Conservation (phyloP, 92 coral and sea anemone genomes). For the Zoanthus gigantus region DNA sequence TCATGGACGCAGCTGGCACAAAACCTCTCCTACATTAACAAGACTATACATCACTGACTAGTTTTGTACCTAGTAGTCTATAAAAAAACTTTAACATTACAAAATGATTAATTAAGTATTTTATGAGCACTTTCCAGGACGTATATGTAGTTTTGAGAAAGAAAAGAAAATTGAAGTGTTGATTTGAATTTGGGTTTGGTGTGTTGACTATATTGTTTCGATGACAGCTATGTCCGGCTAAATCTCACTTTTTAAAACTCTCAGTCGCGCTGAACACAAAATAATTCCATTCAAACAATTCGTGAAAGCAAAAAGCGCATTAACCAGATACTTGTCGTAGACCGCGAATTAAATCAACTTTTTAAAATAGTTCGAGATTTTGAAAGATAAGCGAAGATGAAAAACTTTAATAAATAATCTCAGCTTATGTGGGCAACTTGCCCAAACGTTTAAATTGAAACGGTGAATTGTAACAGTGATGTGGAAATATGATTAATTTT, state of each 20-base stretch:
- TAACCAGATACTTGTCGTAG: background rate
- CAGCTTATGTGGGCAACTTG: too few relatives aligned
- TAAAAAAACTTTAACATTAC: background rate
- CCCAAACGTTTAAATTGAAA: too few relatives aligned
- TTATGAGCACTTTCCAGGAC: background rate
- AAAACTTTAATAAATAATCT: too few relatives aligned
- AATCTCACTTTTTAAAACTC: background rate
- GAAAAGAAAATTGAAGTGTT: slow-evolving; percentile 17
- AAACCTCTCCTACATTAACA: slow-evolving; percentile 3
- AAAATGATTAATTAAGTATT: slow-evolving; percentile 8
- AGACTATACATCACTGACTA: background rate
- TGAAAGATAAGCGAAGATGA: too few relatives aligned
- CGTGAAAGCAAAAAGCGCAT: background rate
- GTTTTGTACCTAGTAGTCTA: background rate
- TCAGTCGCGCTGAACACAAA: slow-evolving; percentile 26
- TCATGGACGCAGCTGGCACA: slow-evolving; percentile 20
- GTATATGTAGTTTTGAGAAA: background rate
- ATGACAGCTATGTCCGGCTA: slow-evolving; percentile 41
- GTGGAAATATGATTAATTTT: too few relatives aligned
- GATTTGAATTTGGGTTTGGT: slow-evolving; percentile 12
- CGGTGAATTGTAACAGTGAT: too few relatives aligned
- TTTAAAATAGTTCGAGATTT: too few relatives aligned
- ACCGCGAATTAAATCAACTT: too few relatives aligned
- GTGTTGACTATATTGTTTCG: background rate
- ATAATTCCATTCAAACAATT: slow-evolving; percentile 28